Conservation (phyloP, 1,140 invertebrate species). For the Drosophila willistoni region DNA sequence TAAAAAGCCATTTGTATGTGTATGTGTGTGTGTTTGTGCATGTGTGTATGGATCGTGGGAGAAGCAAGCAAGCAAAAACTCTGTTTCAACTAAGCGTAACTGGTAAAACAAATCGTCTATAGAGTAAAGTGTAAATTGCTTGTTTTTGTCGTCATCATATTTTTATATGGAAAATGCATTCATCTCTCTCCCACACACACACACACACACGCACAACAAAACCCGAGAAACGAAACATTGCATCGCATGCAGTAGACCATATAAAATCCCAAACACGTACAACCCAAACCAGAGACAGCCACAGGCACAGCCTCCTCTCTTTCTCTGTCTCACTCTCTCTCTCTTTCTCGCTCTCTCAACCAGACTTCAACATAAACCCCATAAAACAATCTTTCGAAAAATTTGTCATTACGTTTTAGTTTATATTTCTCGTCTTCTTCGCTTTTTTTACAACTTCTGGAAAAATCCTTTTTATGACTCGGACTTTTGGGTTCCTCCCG, state of each 20-base stretch:
- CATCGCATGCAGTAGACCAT: constrained; percentile 6
- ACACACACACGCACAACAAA: constrained; percentile 7
- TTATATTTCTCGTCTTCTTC: background rate
- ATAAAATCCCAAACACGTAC: constrained; percentile 14
- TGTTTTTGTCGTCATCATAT: background rate
- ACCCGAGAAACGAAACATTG: background rate
- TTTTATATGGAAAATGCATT: constrained; percentile 9
- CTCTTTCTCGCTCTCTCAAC: background rate
- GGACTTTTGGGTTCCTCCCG: constrained; percentile 32
- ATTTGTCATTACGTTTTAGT: constrained; percentile 67
- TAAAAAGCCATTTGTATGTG: background rate
- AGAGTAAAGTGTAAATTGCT: background rate
- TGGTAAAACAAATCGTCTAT: constrained; percentile 5
- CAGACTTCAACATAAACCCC: constrained; percentile 43
- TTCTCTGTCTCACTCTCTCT: background rate
- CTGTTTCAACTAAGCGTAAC: background rate
- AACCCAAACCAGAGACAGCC: background rate
- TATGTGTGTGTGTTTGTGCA: too few species aligned
- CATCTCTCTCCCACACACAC: background rate
- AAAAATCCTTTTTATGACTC: constrained; percentile 60
- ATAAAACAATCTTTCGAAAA: constrained; percentile 41
- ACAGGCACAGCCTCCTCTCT: background rate
- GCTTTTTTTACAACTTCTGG: constrained; percentile 57
- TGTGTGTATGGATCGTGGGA: background rate
- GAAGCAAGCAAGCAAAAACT: background rate